Evolutionary conservation across 1,140 invertebrate genomes (phyloP).

Genomic region (Campoletis sonorensis): DNA sequence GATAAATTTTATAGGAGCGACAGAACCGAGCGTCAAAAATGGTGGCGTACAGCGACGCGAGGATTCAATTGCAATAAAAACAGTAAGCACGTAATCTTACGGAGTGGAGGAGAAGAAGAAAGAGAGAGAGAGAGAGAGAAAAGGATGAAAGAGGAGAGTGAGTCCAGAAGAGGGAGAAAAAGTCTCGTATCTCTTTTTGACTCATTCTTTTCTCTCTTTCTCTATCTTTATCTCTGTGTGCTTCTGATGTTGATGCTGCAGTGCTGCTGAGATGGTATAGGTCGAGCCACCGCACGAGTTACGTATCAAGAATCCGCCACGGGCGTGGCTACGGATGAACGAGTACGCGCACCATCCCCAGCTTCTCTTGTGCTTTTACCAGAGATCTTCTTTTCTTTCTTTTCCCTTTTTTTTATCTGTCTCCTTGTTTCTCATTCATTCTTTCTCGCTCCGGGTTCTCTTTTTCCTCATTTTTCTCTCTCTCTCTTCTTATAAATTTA

Average conservation of each 20-base stretch:
- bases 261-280: conserved; percentile 63
- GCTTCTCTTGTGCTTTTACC: conserved; percentile 22
- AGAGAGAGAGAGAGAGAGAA: conserved; percentile 53
- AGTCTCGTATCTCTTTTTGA: neutral
- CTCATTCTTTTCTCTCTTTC: neutral
- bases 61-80: conserved; percentile 76
- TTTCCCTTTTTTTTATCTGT: conserved; percentile 19
- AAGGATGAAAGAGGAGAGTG: conserved; percentile 61
- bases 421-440: conserved; percentile 28
- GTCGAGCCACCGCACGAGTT: conserved; percentile 76
- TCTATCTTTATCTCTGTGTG: conserved; percentile 16
- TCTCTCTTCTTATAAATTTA: conserved; percentile 37
- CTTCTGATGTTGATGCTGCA: conserved; percentile 41
- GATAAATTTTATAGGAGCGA: neutral
- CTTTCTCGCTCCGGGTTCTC: conserved; percentile 3
- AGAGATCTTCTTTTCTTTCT: conserved; percentile 48
- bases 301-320: conserved; percentile 76
- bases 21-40: conserved; percentile 34
- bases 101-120: conserved; percentile 39
- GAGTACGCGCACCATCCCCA: conserved; percentile 52
- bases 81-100: conserved; percentile 69
- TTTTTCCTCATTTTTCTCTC: conserved; percentile 37
- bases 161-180: conserved; percentile 47
- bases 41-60: conserved; percentile 41
- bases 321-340: conserved; percentile 74